Evolutionary conservation across 2,797 vertebrate genomes (phyloP).

Genomic region (Melanotaenia boesemani): DNA sequence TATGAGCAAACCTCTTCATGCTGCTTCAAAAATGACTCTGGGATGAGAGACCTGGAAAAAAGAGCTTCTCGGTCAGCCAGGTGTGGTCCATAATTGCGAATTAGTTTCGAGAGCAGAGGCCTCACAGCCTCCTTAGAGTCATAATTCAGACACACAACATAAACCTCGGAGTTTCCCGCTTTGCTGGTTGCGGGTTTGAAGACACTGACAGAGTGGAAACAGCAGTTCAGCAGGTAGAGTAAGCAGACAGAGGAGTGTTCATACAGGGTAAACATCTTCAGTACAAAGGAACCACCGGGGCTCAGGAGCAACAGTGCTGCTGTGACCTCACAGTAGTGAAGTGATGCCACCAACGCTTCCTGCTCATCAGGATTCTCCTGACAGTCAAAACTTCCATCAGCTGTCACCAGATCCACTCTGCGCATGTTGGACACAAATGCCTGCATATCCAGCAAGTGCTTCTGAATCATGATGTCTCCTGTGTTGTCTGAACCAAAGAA

Average conservation of each 20-base stretch:
- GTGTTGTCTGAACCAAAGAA: conserved; percentile 96
- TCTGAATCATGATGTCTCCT: conserved; percentile 90
- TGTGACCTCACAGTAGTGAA: conserved; percentile 92
- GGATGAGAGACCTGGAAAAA: conserved; percentile 87
- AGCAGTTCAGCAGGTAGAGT: conserved; percentile 92
- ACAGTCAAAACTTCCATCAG: conserved; percentile 98
- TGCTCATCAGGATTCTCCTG: conserved; percentile 97
- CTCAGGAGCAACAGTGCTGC: conserved; percentile 89
- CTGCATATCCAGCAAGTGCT: conserved; percentile 88
- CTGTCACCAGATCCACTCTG: conserved; percentile 90
- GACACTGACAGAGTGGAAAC: conserved; percentile 87
- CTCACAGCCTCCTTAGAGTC: conserved; percentile 82
- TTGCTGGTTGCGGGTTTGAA: conserved; percentile 98
- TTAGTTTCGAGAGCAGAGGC: conserved; percentile 89
- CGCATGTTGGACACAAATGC: conserved; percentile 85
- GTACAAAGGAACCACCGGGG: conserved; percentile 90
- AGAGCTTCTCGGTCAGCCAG: conserved; percentile 85
- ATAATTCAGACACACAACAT: conserved; percentile 90
- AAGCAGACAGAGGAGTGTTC: conserved; percentile 94
- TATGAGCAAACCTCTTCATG: conserved; percentile 90
- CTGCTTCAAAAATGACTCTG: conserved; percentile 84
- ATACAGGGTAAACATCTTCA: conserved; percentile 97
- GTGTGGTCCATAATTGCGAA: conserved; percentile 87
- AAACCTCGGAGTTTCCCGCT: conserved; percentile 95
- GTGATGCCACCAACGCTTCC: conserved; percentile 91